Conservation (phyloP, 2,113 vertebrate genomes). For the Hippocampus zosterae region DNA sequence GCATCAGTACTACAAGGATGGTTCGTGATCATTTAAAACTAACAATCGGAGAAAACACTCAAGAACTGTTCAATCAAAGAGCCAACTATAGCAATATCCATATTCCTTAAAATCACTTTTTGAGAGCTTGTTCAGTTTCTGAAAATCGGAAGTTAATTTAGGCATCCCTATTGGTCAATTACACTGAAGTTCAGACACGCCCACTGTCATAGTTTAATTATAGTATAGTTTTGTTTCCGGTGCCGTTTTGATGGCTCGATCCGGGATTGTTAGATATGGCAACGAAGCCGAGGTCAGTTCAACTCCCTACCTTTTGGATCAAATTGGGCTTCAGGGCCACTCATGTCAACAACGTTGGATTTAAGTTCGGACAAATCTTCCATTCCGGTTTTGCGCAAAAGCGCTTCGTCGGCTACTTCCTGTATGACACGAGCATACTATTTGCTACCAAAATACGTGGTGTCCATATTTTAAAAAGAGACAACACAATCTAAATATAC, state of each 20-base stretch:
- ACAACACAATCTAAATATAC: background rate
- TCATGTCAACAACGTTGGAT: conserved; percentile 26
- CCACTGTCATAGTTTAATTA: background rate
- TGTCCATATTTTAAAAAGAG: background rate
- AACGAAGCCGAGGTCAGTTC: background rate
- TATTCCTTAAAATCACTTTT: no score
- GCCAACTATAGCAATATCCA: no score
- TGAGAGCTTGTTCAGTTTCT: no score
- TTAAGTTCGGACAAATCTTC: background rate
- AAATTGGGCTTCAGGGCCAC: conserved; percentile 46
- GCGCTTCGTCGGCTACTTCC: background rate
- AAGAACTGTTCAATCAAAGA: no score
- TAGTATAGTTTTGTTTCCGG: background rate
- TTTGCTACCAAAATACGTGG: background rate
- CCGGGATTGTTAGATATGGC: background rate
- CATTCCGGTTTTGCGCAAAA: background rate
- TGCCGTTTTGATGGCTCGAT: background rate
- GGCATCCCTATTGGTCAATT: background rate
- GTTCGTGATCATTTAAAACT: no score
- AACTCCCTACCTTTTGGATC: conserved; percentile 66
- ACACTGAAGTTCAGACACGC: no score
- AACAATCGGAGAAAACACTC: no score
- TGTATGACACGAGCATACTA: conserved; percentile 1
- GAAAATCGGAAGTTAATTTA: no score
- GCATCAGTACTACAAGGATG: no score